Percentiles rank a stretch among this genome's conserved stretches.
phyloP scores from a whole-genome alignment of 2,113 vertebrate species.

The Corythornis vintsioides region DNA sequence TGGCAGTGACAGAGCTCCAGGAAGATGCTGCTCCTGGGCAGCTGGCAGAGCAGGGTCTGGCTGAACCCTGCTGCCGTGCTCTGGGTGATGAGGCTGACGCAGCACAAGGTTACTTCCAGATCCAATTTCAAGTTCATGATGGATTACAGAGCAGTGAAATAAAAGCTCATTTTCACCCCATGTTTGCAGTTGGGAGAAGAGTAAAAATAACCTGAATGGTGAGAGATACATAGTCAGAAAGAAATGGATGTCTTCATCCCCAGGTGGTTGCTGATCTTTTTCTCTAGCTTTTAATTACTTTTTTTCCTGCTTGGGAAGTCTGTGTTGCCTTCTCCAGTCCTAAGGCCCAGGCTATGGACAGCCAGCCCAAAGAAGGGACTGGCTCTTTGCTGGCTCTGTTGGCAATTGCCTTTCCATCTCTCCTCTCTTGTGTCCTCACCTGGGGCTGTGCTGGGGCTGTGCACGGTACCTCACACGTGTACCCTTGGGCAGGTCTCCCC shows the following conservation, averaged over 20 bases:
- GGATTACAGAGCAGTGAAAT: neutral
- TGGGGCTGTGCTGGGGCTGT: neutral
- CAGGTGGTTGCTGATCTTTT: neutral
- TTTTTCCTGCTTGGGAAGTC: neutral
- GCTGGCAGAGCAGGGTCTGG: neutral
- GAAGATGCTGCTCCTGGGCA: neutral
- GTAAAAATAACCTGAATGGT: neutral
- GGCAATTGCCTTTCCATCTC: neutral
- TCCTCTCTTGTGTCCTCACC: neutral
- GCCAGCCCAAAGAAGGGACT: neutral
- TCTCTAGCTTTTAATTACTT: neutral
- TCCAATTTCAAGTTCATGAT: neutral
- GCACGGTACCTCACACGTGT: neutral
- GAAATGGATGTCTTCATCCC: neutral
- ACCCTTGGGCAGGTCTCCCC: neutral
- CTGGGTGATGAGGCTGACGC: neutral
- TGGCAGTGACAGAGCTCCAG: neutral
- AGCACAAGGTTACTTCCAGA: neutral
- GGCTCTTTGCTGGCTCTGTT: rapidly evolving
- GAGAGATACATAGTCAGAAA: neutral
- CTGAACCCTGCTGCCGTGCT: neutral
- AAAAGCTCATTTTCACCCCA: neutral
- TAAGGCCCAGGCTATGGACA: neutral
- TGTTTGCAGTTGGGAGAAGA: neutral
- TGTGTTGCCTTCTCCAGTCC: neutral